phyloP scores from a whole-genome alignment of 2,113 vertebrate genomes.

The Turdus rufiventris region DNA sequence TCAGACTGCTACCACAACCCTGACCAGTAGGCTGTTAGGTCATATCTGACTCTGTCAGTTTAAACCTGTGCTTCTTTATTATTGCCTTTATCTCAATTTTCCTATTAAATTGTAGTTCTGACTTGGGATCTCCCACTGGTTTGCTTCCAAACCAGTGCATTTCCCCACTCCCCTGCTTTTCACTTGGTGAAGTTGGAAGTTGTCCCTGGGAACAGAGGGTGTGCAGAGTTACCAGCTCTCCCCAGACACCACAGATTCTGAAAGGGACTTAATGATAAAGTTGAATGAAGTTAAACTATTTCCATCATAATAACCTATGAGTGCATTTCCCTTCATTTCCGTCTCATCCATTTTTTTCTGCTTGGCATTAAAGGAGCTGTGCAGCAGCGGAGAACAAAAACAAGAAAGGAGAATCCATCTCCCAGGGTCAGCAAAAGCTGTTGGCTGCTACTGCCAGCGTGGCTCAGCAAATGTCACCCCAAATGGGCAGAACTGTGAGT shows the following conservation, averaged over 20 bases:
- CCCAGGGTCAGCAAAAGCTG: not conserved
- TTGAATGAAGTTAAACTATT: conserved; percentile 17
- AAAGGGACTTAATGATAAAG: not conserved
- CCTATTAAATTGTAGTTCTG: not conserved
- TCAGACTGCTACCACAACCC: not conserved
- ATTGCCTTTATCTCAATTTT: not conserved
- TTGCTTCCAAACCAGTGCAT: not conserved
- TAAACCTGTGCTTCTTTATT: not conserved
- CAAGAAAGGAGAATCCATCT: not conserved
- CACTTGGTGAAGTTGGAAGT: not conserved
- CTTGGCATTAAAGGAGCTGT: conserved; percentile 26
- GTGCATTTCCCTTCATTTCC: not conserved
- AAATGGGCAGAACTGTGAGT: not conserved
- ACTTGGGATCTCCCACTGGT: not conserved
- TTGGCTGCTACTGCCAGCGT: not conserved
- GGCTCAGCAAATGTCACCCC: not conserved
- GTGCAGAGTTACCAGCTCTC: not conserved
- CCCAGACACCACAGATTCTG: not conserved
- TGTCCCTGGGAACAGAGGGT: not conserved
- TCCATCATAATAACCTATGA: not conserved
- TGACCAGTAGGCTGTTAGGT: not conserved
- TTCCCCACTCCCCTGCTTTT: not conserved
- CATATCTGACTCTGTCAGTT: not conserved
- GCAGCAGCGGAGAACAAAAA: not conserved
- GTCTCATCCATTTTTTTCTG: not conserved